Evolutionary conservation across 2,797 vertebrate genomes (phyloP), one percentile per base, ranked within the genome.

Genomic region (Sebastes hopkinsi): DNA sequence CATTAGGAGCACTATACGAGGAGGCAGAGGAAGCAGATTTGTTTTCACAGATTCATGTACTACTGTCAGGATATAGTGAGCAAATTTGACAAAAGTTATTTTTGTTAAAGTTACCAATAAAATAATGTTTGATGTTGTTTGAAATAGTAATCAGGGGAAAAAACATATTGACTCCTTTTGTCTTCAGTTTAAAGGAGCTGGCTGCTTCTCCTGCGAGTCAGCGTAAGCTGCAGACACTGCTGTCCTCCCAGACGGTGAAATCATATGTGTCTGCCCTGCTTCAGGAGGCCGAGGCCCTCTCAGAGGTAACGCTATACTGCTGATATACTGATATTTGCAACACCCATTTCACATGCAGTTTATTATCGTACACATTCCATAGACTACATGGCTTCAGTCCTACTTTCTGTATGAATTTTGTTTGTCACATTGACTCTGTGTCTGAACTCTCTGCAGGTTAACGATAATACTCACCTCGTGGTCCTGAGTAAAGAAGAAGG

Each of bases 401-500:
- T 42, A 25, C 18, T 60, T 14, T 55, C 25, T 9, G 14, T 29
- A 1, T 61, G 4, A 42, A 2, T 64, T 22, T n/a, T 18, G 25
- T 55, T 6, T 12, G 18, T 72, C 32, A 30, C n/a, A 18, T 4
- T 56, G 16, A 30, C 27, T 46, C 10, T 70, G 38, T 81, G 36
- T 85, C 32, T 82, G 25, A 80, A 84, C 38, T 79, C 25, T 83
- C 58, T 77, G 30, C 92, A 99, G 98, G 96, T 88, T 70, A 96
- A 96, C 79, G 95, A 95, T 80, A 94, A 97, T 16, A 89, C 96
- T 30, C 95, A 93, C 78, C 96, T 99, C 72, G 94, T 98, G 72
- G 94, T 98, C 85, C 93, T 99, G 93, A 94, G 88, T 77, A 98
- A 98, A 94, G 97, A 97, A 75, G 96, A 97, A 93, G 97, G 97